These are phyloP conservation scores for Drosophila tsacasi DNA, from an alignment of 1,140 invertebrate species.

Conservation along the genomic window DNA sequence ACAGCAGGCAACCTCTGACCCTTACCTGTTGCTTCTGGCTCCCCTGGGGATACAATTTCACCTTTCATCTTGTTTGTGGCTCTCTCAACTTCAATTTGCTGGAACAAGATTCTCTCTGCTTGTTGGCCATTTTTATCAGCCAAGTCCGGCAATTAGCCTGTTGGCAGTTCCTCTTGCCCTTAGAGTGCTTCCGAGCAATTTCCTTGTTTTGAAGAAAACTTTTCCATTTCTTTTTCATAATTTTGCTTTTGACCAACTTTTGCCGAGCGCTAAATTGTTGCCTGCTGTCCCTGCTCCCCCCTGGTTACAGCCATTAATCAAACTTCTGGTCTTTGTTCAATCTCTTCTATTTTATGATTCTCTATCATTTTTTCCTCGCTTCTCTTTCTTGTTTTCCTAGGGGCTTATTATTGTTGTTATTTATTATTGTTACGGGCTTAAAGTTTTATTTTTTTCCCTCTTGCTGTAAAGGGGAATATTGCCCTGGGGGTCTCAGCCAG, in stretches of 20 bases:
- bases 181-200: constrained; percentile 29
- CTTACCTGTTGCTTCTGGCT: constrained; percentile 17
- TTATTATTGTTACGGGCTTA: constrained; percentile 70
- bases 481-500: constrained; percentile 33
- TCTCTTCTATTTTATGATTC: constrained; percentile 35
- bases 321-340: constrained; percentile 77
- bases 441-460: constrained; percentile 40
- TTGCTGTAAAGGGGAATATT: constrained; percentile 26
- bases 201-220: constrained; percentile 40
- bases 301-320: constrained; percentile 66
- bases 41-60: constrained; percentile 26
- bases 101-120: neutral
- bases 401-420: constrained; percentile 64
- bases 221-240: constrained; percentile 45
- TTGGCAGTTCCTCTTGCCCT: constrained; percentile 30
- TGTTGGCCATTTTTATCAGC: constrained; percentile 26
- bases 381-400: constrained; percentile 42
- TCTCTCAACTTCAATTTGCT: constrained; percentile 10
- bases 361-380: constrained; percentile 24
- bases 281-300: neutral
- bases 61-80: constrained; percentile 30
- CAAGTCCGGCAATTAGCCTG: constrained; percentile 41
- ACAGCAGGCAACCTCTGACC: constrained; percentile 5
- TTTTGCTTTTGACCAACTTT: constrained; percentile 41
- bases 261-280: constrained; percentile 26